Evolutionary conservation across 64 coral and sea anemone genomes (phyloP).

Genomic region (Cladopsammia gracilis): DNA sequence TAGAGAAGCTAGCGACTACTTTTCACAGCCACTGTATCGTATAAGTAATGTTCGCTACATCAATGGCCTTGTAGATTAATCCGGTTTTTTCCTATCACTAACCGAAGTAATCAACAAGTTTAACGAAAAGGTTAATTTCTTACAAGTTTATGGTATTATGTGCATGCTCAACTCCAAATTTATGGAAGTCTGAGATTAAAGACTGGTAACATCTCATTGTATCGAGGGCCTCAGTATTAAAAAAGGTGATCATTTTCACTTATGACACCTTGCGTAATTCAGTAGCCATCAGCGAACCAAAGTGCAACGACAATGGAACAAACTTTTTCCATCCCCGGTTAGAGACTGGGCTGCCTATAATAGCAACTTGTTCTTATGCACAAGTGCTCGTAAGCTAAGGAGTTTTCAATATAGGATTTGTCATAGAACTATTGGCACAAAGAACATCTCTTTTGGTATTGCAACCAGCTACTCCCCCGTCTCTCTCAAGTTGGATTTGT

Average conservation of each 20-base stretch:
- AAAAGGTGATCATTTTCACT: background rate
- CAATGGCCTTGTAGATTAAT: background rate
- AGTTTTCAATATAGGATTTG: background rate
- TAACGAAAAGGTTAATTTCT: background rate
- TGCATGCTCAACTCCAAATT: background rate
- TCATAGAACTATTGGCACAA: too few species aligned
- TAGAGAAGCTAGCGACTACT: background rate
- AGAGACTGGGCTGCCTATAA: background rate
- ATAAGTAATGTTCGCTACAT: background rate
- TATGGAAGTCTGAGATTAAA: constrained; percentile 8
- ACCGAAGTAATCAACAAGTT: too few species aligned
- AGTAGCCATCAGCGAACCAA: background rate
- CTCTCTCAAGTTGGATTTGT: background rate
- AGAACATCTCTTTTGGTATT: background rate
- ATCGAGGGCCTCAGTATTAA: background rate
- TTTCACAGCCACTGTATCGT: constrained; percentile 30
- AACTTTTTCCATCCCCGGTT: background rate
- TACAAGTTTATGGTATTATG: background rate
- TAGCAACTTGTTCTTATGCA: background rate
- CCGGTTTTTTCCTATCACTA: constrained; percentile 6
- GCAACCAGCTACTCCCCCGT: background rate
- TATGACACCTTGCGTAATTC: background rate
- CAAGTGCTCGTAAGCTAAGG: background rate
- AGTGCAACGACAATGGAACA: background rate
- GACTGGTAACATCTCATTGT: constrained; percentile 6